Base-by-base conservation (phyloP, 2,888 invertebrate genomes). In the Drosophila mulleri region DNA sequence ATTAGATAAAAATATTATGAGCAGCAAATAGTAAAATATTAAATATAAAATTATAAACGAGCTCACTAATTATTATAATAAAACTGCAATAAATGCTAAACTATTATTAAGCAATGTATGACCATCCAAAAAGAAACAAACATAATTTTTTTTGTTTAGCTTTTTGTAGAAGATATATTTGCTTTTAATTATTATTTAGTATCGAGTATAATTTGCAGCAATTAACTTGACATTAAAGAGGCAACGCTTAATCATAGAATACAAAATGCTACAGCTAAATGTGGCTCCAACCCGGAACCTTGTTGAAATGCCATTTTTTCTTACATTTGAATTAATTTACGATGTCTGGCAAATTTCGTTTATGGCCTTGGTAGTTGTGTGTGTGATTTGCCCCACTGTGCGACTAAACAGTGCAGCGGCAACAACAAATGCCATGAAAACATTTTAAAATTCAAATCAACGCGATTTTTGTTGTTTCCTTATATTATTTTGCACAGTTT, bases 401-500 rank as follows among this genome's bases (percentile, higher is more conserved):
- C 75, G 41, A 50, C 50, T 50, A 50, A 50, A 35, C 64, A 29
- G 35, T 47, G 71, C 57, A 76, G 57, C 29, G 52, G 35, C 52
- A 48, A 3, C 6, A 73, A 67, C 81, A 88, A 85, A 86, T 83
- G 88, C 87, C 82, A 84, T 78, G 80, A 86, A 75, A 86, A 86
- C 81, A 86, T 86, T 86, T 86, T 86, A 88, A 86, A 86, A 86
- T 86, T 86, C 86, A 86, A 86, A 86, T 86, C 89, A 88, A 88
- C 86, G 87, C 89, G 84, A 86, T 82, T 82, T 86, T 65, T 78
- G 84, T 76, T 86, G 76, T 86, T 86, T 86, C 86, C 86, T 83
- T 82, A 86, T 84, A 80, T 88, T 80, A 72, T 78, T 88, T 85
- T 82, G 80, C 82, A 78, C 84, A 72, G 75, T 86, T 83, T 83